Percentiles rank a stretch among this genome's conserved stretches.
Evolutionary conservation across 2,113 vertebrate genomes (phyloP).

Genomic region (Centropristis striata): DNA sequence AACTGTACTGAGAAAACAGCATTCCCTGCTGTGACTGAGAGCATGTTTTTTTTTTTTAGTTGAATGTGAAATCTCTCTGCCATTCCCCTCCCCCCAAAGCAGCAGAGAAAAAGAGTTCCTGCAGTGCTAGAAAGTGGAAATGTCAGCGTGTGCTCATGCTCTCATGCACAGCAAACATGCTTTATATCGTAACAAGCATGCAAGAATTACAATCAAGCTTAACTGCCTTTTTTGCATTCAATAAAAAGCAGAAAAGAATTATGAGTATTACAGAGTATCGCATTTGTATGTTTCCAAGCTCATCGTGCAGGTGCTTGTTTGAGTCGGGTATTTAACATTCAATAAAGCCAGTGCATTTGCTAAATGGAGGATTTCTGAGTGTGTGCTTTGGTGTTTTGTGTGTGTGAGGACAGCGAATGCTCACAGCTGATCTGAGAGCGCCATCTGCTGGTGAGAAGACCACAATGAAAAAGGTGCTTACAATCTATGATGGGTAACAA

Average conservation of each 20-base stretch:
- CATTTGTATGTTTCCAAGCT: slow-evolving; percentile 70
- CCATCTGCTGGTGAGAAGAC: slow-evolving; percentile 62
- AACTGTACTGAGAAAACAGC: slow-evolving; percentile 53
- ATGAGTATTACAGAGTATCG: slow-evolving; percentile 47
- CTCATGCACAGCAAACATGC: slow-evolving; percentile 52
- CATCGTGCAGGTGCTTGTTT: slow-evolving; percentile 69
- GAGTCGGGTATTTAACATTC: slow-evolving; percentile 73
- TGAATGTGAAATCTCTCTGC: slow-evolving; percentile 32
- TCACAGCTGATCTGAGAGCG: slow-evolving; percentile 9
- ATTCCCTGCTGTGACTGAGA: slow-evolving; percentile 60
- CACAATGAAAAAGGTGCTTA: neutral
- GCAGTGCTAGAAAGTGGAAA: slow-evolving; percentile 22
- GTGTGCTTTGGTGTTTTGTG: slow-evolving; percentile 24
- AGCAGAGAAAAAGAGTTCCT: slow-evolving; percentile 22
- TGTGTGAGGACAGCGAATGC: neutral
- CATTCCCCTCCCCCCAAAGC: slow-evolving; percentile 17
- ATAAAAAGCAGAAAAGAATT: slow-evolving; percentile 25
- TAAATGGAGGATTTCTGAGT: slow-evolving; percentile 47
- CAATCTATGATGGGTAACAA: neutral
- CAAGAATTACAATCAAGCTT: slow-evolving; percentile 69
- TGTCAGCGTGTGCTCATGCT: slow-evolving; percentile 51
- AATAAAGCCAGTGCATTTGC: slow-evolving; percentile 82
- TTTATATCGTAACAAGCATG: slow-evolving; percentile 75
- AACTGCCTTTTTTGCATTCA: slow-evolving; percentile 66
- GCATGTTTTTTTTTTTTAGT: slow-evolving; percentile 20